Base-by-base conservation (phyloP, 2,888 invertebrate species). In the Pammene aurita region DNA sequence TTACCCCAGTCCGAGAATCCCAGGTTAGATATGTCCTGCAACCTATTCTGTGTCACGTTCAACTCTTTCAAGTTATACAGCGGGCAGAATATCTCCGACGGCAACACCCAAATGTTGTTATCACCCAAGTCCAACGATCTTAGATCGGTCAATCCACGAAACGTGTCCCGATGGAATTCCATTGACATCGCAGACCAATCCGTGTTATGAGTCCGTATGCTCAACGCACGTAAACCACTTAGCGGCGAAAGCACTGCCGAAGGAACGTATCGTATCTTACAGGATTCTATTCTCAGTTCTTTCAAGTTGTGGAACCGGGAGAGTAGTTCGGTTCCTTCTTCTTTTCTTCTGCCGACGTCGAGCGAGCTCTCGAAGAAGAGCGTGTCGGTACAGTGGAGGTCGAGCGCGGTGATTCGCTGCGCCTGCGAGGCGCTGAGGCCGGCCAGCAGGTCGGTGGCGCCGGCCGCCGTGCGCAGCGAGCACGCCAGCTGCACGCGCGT, bases 111-210 rank as follows among this genome's bases (percentile, higher is more conserved):
- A 75, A 96, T 95, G 81, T 96, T 96, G 84, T 96, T 96, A 79
- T 95, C 95, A 44, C 94, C 95, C 69, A 96, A 91, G 87, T 96
- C 95, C 75, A 96, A 92, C 75, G 89, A 93, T 76, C 95, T 93
- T 52, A 96, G 89, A 79, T 95, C 95, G 26, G 94, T 93, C 65
- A 96, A 90, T 10, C 96, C 94, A 72, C 95, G 92, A 72, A 96
- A 94, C 71, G 96, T 95, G 79, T 96, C 95, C 52, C 95, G 92
- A 78, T 95, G 95, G 72, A 96, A 93, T 77, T 96, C 96, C 89
- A 96, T 93, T 34, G 95, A 95, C 95, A 96, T 95, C 18, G 95
- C 94, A 13, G 96, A 95, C 96, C 96, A 96, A 80, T 96, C 96
- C 38, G 95, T 95, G 83, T 96, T 96, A 82, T 95, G 95, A 16